Evolutionary conservation across 2,888 invertebrate species (phyloP), one percentile per base, ranked within the genome.

Genomic region (Pollenia angustigena): DNA sequence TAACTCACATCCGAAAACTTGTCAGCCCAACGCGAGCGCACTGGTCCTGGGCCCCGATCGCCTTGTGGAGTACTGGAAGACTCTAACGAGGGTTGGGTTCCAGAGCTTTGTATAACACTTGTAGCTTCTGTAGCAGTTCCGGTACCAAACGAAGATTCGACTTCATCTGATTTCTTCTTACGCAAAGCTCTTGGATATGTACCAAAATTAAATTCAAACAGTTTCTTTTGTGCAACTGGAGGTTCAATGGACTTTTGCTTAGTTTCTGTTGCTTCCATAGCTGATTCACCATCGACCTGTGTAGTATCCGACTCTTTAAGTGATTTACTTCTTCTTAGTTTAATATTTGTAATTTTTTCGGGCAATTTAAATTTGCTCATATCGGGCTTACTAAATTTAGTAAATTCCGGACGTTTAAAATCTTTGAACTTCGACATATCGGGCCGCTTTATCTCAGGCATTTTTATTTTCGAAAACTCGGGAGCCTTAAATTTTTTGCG

Each of bases 171-270:
- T 80, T 91, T 92, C 89, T 92, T 92, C 68, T 92, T 92, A 69
- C 92, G 91, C 90, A 96, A 95, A 88, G 97, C 94, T 89, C 97
- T 95, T 0, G 97, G 97, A 91, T 96, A 97, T 0, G 97, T 97
- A 89, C 95, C 95, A 88, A 96, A 95, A 92, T 96, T 96, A 91
- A 95, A 95, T 72, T 95, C 95, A 90, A 97, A 96, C 88, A 95
- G 94, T 89, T 94, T 95, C 89, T 94, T 95, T 66, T 94, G 94
- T 40, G 93, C 93, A 48, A 94, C 93, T 9, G 94, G 94, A 88
- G 94, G 94, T 60, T 95, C 95, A 76, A 94, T 94, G 58, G 93
- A 93, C 64, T 94, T 94, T 48, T 92, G 93, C 46, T 93, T 93
- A 7, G 94, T 94, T 89, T 94, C 94, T 23, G 92, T 92, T 46